Conservation (phyloP, 2,113 vertebrate species). For the Opisthocomus hoazin region DNA sequence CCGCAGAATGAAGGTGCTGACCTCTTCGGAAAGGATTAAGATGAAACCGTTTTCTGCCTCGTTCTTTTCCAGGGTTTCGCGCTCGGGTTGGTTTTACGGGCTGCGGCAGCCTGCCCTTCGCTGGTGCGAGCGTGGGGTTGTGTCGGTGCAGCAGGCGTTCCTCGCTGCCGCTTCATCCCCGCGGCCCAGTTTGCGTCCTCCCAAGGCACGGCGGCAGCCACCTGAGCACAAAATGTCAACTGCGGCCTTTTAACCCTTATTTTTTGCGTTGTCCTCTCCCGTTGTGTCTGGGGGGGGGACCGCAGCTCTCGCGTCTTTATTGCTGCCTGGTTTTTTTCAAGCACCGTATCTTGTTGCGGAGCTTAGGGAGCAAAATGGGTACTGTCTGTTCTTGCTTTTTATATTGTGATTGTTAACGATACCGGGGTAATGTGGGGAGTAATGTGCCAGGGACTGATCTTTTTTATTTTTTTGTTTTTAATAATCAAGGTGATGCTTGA, state of each 20-base stretch:
- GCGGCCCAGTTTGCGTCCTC: neutral
- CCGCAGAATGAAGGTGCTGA: accelerated
- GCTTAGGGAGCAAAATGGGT: neutral
- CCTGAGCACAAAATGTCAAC: neutral
- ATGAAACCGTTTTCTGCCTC: neutral
- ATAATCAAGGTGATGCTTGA: neutral
- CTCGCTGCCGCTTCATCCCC: neutral
- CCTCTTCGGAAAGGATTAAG: neutral
- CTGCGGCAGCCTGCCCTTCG: accelerated
- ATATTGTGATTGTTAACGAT: neutral
- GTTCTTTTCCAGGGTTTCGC: accelerated
- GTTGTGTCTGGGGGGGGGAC: accelerated
- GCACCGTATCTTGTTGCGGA: neutral
- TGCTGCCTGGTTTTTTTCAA: neutral
- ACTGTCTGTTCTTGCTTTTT: neutral
- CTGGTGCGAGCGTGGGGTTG: neutral
- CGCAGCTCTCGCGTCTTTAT: neutral
- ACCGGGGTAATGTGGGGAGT: neutral
- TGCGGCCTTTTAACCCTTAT: neutral
- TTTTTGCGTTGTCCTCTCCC: neutral
- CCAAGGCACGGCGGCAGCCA: neutral
- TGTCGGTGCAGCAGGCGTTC: neutral
- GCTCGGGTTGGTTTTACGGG: accelerated
- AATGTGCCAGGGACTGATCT: neutral
- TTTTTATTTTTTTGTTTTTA: neutral